A percentile compares a stretch with the other conserved stretches of the same genome.
Conservation (phyloP, 2,113 vertebrate genomes). For the Megaceryle maxima region DNA sequence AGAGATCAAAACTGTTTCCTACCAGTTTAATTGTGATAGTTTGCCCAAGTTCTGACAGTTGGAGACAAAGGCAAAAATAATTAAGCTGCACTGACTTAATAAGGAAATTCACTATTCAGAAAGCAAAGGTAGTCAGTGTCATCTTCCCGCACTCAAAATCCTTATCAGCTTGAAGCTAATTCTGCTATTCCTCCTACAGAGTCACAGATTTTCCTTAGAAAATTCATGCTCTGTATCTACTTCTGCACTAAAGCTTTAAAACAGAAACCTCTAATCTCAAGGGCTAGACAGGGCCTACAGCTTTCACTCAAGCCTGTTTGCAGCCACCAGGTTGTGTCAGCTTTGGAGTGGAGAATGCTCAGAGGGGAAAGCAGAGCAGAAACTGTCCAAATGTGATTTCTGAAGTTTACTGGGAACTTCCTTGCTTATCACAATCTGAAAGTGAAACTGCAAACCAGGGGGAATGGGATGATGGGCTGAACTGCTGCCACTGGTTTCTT, state of each 20-base stretch:
- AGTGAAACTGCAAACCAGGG: background rate
- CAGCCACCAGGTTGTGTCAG: background rate
- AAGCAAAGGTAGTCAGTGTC: conserved; percentile 13
- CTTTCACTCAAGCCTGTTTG: background rate
- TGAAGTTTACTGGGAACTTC: background rate
- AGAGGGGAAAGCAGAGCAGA: background rate
- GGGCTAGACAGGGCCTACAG: background rate
- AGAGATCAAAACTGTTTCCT: background rate
- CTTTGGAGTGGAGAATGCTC: background rate
- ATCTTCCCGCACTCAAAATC: background rate
- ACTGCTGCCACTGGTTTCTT: background rate
- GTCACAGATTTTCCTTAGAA: background rate
- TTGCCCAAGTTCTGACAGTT: background rate
- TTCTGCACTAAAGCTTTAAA: background rate
- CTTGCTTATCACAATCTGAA: background rate
- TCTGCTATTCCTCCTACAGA: background rate
- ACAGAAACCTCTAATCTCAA: background rate
- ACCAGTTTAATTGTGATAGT: background rate
- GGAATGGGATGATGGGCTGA: background rate
- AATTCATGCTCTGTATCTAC: background rate
- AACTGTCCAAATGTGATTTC: background rate
- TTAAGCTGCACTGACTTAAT: background rate
- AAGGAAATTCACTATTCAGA: conserved; percentile 7
- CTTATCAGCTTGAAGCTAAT: background rate
- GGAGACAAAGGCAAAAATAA: background rate